phyloP scores from a whole-genome alignment of 2,888 invertebrate genomes.

The Aphidius colemani region DNA sequence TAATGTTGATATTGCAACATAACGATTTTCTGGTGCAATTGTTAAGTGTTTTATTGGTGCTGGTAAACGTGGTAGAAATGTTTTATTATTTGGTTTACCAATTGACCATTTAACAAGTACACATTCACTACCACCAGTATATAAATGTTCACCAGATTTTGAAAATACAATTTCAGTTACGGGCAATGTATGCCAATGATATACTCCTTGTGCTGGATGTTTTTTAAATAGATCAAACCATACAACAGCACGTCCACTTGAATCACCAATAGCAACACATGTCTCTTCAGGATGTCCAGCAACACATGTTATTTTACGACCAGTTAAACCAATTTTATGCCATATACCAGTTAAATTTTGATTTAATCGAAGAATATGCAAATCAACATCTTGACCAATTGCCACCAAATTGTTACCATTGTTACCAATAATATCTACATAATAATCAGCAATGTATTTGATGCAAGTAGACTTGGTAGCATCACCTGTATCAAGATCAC shows the following conservation, averaged over 20 bases:
- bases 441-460: constrained; percentile 45
- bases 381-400: constrained; percentile 44
- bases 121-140: constrained; percentile 78
- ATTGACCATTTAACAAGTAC: constrained; percentile 79
- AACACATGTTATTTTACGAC: constrained; percentile 65
- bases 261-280: constrained; percentile 72
- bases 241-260: constrained; percentile 67
- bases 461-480: constrained; percentile 36
- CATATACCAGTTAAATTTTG: constrained; percentile 43
- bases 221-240: constrained; percentile 64
- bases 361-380: constrained; percentile 49
- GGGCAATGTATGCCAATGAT: constrained; percentile 80
- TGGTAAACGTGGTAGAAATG: constrained; percentile 74
- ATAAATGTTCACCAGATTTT: constrained; percentile 65
- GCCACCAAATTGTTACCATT: constrained; percentile 53
- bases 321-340: constrained; percentile 40
- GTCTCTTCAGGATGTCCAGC: constrained; percentile 71
- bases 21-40: constrained; percentile 68
- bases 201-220: constrained; percentile 60
- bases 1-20: constrained; percentile 68
- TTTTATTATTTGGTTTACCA: constrained; percentile 61
- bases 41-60: constrained; percentile 69
- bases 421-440: constrained; percentile 54
- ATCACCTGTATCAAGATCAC: constrained; percentile 47
- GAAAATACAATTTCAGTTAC: constrained; percentile 73